phyloP scores from a whole-genome alignment of 35 echinoderm and acorn worm genomes.

The Nesometra sesokonis region DNA sequence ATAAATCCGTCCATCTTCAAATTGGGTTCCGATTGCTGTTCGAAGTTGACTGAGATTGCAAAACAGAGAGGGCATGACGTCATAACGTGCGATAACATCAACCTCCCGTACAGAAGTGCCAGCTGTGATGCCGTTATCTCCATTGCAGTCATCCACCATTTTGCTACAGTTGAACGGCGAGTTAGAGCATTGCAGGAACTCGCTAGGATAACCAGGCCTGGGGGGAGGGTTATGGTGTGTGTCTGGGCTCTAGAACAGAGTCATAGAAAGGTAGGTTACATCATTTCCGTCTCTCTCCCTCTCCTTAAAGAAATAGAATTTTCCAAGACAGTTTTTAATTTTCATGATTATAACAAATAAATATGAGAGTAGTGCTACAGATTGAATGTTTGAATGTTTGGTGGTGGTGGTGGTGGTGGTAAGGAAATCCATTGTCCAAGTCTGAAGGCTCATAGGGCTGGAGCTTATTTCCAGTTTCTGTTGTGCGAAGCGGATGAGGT shows the following conservation, averaged over 20 bases:
- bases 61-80: constrained; percentile 45
- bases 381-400: too few species aligned
- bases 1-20: constrained; percentile 77
- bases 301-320: too few species aligned
- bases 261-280: constrained; percentile 65
- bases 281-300: not conserved
- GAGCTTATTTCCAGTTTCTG: too few species aligned
- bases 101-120: constrained; percentile 76
- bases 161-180: constrained; percentile 80
- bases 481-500: too few species aligned
- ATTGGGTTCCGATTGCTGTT: constrained; percentile 84
- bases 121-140: constrained; percentile 98
- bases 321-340: too few species aligned
- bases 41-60: constrained; percentile 59
- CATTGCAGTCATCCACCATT: constrained; percentile 98
- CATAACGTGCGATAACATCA: constrained; percentile 92
- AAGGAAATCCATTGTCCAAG: too few species aligned
- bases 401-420: too few species aligned
- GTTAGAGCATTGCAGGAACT: constrained; percentile 69
- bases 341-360: too few species aligned
- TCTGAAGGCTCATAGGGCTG: too few species aligned
- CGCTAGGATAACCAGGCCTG: constrained; percentile 90
- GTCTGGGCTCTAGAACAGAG: constrained; percentile 99
- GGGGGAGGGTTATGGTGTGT: constrained; percentile 89
- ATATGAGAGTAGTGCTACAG: too few species aligned